These are phyloP conservation scores for Lichenostomus cassidix DNA, from an alignment of 2,113 vertebrate species.

Conservation along the genomic window DNA sequence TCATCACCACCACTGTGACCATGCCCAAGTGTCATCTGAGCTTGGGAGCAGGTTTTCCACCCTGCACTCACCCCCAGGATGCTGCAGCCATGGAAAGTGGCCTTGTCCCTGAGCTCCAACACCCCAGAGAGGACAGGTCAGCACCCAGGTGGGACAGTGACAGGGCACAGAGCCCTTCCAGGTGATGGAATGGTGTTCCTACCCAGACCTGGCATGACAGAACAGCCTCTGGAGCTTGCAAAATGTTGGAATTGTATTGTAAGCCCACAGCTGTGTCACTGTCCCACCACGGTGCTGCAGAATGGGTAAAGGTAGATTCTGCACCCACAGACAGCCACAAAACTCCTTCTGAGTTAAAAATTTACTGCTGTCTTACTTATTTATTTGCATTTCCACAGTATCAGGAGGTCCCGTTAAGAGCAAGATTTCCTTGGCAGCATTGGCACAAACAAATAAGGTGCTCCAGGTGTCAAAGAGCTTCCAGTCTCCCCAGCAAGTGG, in stretches of 20 bases:
- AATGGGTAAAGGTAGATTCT: background rate
- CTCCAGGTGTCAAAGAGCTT: background rate
- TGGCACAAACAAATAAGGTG: background rate
- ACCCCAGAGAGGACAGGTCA: no score
- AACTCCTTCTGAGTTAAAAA: background rate
- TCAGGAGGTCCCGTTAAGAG: background rate
- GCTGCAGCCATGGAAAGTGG: background rate
- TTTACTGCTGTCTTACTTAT: background rate
- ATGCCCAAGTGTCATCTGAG: background rate
- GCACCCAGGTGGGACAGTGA: no score
- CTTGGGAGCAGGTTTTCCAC: background rate
- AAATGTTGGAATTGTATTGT: background rate
- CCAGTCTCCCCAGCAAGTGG: background rate
- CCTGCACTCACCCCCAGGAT: background rate
- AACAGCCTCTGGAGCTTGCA: background rate
- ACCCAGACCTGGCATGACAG: background rate
- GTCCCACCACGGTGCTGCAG: rapidly evolving
- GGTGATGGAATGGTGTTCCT: background rate
- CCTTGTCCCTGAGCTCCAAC: background rate
- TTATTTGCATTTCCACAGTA: background rate
- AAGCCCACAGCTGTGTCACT: background rate
- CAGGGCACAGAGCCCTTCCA: no score
- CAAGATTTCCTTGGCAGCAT: background rate
- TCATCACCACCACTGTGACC: background rate
- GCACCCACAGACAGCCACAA: background rate